Conservation (phyloP, 2,888 invertebrate species). For the Limnephilus rhombicus region DNA sequence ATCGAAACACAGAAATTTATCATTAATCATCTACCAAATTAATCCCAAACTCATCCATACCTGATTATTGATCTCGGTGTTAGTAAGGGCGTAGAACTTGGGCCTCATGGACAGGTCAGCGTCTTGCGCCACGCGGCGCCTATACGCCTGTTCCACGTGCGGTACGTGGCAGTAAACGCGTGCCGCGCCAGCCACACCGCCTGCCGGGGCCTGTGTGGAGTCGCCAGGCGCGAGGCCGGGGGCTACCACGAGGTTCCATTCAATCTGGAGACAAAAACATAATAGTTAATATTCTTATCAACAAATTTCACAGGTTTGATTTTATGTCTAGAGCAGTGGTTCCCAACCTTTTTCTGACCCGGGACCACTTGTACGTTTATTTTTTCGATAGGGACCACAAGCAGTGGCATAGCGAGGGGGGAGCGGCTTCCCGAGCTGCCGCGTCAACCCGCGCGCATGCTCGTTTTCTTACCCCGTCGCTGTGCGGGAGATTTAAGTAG, state of each 20-base stretch:
- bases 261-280: slow-evolving; percentile 70
- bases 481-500: no score
- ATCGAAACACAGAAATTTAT: background rate
- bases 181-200: slow-evolving; percentile 67
- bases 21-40: no score
- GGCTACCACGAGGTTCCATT: slow-evolving; percentile 76
- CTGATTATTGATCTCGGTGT: slow-evolving; percentile 83
- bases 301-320: background rate
- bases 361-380: no score
- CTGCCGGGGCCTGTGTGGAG: slow-evolving; percentile 25
- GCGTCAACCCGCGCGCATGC: no score
- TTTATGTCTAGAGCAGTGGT: no score
- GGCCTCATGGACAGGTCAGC: slow-evolving; percentile 88
- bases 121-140: slow-evolving; percentile 74
- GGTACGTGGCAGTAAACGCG: slow-evolving; percentile 77
- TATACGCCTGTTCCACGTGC: slow-evolving; percentile 74
- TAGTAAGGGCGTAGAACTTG: slow-evolving; percentile 93
- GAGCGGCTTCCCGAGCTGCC: no score
- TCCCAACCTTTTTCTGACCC: no score
- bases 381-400: no score
- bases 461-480: no score
- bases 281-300: background rate
- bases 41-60: slow-evolving; percentile 68
- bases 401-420: no score
- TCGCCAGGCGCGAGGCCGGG: slow-evolving; percentile 72